Evolutionary conservation across 2,113 vertebrate genomes (phyloP).

Genomic region (Eclectus roratus): DNA sequence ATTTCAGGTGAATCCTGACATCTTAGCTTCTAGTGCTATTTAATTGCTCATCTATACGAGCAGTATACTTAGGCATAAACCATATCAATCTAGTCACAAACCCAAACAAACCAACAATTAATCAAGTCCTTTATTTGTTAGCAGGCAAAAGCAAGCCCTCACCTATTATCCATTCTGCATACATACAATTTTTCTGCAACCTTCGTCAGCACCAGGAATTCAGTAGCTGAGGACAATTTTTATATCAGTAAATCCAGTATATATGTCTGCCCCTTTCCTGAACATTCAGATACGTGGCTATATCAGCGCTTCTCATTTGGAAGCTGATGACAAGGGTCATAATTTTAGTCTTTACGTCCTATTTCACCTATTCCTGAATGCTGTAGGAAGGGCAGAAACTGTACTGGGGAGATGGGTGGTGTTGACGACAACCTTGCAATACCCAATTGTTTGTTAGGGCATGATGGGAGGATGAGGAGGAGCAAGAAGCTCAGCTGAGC

Average conservation of each 20-base stretch:
- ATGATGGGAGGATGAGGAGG: background rate
- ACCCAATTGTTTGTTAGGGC: rapidly evolving
- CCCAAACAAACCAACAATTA: background rate
- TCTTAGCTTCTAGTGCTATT: background rate
- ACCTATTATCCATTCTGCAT: background rate
- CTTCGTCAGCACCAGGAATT: background rate
- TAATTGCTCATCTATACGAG: background rate
- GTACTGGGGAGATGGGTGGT: background rate
- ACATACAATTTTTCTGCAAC: background rate
- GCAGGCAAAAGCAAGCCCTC: background rate
- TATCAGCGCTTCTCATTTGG: background rate
- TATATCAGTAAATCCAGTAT: background rate
- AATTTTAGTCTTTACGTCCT: slow-evolving; percentile 1
- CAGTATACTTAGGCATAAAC: background rate
- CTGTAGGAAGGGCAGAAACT: background rate
- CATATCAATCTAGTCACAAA: background rate
- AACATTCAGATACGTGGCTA: background rate
- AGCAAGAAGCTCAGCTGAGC: background rate
- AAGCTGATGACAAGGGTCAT: background rate
- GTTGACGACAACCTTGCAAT: background rate
- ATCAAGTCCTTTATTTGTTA: background rate
- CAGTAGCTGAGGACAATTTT: background rate
- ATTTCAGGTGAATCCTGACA: background rate
- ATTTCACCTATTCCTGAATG: background rate
- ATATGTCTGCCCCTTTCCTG: background rate